phyloP scores from a whole-genome alignment of 2,797 vertebrate genomes.

The Cuniculus paca region DNA sequence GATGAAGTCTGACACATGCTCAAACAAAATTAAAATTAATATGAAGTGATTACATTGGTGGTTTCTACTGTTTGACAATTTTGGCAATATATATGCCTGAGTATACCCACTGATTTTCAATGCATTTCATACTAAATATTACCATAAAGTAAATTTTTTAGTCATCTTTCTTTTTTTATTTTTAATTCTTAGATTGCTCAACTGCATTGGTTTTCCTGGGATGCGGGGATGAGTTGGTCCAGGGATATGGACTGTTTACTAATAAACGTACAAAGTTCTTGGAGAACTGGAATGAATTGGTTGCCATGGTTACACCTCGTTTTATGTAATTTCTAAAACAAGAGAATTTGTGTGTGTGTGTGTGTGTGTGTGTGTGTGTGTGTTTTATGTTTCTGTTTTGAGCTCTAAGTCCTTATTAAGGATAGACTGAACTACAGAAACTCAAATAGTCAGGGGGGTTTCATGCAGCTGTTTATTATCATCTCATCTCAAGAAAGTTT shows the following conservation, averaged over 20 bases:
- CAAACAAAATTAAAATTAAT: background rate
- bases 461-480: background rate
- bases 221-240: rapidly evolving
- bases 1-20: background rate
- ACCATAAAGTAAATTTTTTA: background rate
- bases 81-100: background rate
- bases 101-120: background rate
- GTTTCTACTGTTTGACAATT: background rate
- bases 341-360: background rate
- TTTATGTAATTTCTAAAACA: background rate
- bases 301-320: background rate
- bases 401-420: background rate
- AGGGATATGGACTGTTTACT: background rate
- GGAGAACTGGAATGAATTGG: background rate
- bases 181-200: background rate
- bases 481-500: background rate
- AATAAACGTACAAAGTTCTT: background rate
- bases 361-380: background rate
- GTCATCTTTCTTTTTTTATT: background rate
- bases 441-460: background rate
- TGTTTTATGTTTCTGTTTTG: background rate
- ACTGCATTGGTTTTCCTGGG: background rate
- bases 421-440: background rate
- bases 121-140: background rate
- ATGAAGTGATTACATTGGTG: background rate